Evolutionary conservation across 2,113 vertebrate genomes (phyloP).

Genomic region (Oreotragus oreotragus): DNA sequence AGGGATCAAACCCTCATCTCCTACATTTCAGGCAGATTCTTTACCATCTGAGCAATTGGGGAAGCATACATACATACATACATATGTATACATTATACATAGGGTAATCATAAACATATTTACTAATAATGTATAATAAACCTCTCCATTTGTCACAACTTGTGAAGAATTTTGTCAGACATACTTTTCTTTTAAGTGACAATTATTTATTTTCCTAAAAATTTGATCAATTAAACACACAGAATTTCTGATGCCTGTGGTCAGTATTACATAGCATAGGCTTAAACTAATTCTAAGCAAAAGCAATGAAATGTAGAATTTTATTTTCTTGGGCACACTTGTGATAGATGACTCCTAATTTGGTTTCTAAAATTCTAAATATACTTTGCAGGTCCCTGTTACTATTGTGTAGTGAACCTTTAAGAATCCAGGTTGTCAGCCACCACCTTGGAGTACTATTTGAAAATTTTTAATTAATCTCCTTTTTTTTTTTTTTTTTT

Average conservation of each 20-base stretch:
- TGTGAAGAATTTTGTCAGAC: not conserved
- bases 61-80: not conserved
- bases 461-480: not conserved
- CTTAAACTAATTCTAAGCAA: not conserved
- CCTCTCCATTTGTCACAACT: not conserved
- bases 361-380: not conserved
- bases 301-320: not conserved
- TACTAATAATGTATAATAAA: not conserved
- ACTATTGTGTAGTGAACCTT: not conserved
- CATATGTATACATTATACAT: not conserved
- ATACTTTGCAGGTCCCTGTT: not conserved
- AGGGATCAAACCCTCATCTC: not conserved
- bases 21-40: not conserved
- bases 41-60: not conserved
- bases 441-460: not conserved
- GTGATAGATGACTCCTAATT: not conserved
- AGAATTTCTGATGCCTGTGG: not conserved
- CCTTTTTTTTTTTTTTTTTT: not conserved
- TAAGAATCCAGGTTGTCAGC: not conserved
- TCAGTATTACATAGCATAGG: not conserved
- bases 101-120: not conserved
- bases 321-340: not conserved
- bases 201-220: not conserved
- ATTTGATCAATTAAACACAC: not conserved
- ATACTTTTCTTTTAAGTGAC: not conserved